These are phyloP conservation scores for Myzus persicae DNA, from an alignment of 1,140 invertebrate species.

Conservation along the genomic window DNA sequence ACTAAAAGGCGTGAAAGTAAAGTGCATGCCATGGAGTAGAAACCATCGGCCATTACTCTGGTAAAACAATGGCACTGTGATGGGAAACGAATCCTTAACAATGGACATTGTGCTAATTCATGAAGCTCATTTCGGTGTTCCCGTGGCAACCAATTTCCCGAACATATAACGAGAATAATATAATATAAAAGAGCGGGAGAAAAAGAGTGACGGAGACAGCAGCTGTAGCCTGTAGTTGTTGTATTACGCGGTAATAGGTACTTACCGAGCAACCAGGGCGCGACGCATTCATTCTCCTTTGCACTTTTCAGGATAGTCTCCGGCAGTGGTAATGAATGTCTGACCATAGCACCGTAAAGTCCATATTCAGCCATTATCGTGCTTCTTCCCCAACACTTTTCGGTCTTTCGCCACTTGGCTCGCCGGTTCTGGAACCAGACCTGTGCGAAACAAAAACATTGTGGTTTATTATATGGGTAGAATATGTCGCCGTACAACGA, in stretches of 20 bases:
- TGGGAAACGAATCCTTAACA: slow-evolving; percentile 39
- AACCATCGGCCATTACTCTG: slow-evolving; percentile 31
- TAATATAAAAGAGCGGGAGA: not conserved
- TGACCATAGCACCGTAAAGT: slow-evolving; percentile 98
- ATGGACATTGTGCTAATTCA: slow-evolving; percentile 49
- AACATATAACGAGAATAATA: not conserved
- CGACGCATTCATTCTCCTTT: slow-evolving; percentile 93
- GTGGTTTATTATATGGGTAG: not conserved
- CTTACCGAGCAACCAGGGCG: slow-evolving; percentile 97
- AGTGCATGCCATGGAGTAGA: slow-evolving; percentile 8
- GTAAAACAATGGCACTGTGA: slow-evolving; percentile 35
- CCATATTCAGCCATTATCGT: slow-evolving; percentile 99
- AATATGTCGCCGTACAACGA: not conserved
- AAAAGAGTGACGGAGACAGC: not conserved
- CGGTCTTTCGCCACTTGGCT: slow-evolving; percentile 98
- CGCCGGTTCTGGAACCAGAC: slow-evolving; percentile 99
- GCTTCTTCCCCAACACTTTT: slow-evolving; percentile 98
- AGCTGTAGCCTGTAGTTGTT: no score
- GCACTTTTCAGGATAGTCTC: slow-evolving; percentile 97
- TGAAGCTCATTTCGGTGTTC: not conserved
- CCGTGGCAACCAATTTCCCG: slow-evolving; percentile 13
- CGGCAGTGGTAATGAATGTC: slow-evolving; percentile 95
- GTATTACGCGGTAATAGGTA: slow-evolving; percentile 22
- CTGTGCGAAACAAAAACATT: slow-evolving; percentile 67
- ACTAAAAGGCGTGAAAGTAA: slow-evolving; percentile 2